phyloP scores from a whole-genome alignment of 2,888 invertebrate species.

The Emmelina monodactyla region DNA sequence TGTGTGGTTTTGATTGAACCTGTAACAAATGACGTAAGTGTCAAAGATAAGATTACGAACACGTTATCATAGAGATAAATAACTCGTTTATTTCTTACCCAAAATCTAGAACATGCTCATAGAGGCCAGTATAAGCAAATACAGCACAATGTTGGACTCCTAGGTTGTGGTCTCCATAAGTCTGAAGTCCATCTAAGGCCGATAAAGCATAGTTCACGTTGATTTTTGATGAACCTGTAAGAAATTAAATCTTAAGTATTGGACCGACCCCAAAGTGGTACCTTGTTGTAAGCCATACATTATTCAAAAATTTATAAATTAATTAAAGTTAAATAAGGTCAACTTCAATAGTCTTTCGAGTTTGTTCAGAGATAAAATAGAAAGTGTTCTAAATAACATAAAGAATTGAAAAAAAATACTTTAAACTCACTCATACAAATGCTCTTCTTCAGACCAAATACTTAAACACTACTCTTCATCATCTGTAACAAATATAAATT shows the following conservation, averaged over 20 bases:
- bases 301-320: too few species aligned
- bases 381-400: too few species aligned
- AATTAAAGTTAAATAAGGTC: too few species aligned
- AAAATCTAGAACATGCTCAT: slow-evolving; percentile 26
- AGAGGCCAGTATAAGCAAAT: slow-evolving; percentile 28
- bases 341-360: too few species aligned
- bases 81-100: slow-evolving; percentile 24
- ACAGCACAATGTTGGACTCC: slow-evolving; percentile 32
- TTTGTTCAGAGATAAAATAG: too few species aligned
- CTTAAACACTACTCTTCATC: too few species aligned
- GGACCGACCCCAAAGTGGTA: too few species aligned
- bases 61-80: neutral
- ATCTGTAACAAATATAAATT: slow-evolving; percentile 7
- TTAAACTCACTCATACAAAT: too few species aligned
- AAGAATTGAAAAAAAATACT: too few species aligned
- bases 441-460: neutral
- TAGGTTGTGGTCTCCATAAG: slow-evolving; percentile 22
- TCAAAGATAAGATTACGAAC: neutral
- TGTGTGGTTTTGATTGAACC: slow-evolving; percentile 25
- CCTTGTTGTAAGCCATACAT: too few species aligned
- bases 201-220: slow-evolving; percentile 28
- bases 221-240: slow-evolving; percentile 20
- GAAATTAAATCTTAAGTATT: slow-evolving; percentile 2
- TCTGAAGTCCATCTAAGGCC: slow-evolving; percentile 28
- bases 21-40: slow-evolving; percentile 21